These are phyloP conservation scores for Cheilosia soror DNA, from an alignment of 2,888 invertebrate species.

Conservation along the genomic window DNA sequence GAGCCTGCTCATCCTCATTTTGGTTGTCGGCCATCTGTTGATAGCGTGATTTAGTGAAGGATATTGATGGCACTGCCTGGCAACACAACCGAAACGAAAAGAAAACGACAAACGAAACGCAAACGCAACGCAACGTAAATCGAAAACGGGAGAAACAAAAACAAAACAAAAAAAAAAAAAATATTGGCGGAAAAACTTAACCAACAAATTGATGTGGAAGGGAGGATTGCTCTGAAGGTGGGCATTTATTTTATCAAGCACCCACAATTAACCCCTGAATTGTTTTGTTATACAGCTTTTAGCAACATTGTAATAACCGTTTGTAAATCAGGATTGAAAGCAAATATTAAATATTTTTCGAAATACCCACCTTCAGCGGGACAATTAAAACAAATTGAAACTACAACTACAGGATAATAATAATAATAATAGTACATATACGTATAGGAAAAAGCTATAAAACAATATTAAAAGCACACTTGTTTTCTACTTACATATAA, in stretches of 20 bases:
- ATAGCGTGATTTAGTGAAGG: constrained; percentile 84
- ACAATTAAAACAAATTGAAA: constrained; percentile 12
- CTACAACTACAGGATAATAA: constrained; percentile 42
- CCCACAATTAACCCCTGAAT: not conserved
- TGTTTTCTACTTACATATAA: constrained; percentile 70
- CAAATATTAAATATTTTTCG: not conserved
- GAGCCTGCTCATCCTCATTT: constrained; percentile 97
- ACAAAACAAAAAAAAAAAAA: constrained; percentile 27
- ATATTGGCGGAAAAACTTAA: constrained; percentile 49
- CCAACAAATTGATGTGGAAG: constrained; percentile 12
- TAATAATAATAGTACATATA: not conserved
- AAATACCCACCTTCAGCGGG: constrained; percentile 54
- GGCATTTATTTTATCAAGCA: constrained; percentile 20
- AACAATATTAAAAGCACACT: constrained; percentile 57
- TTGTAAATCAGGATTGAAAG: not conserved
- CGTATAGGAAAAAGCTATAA: constrained; percentile 2
- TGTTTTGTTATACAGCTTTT: not conserved
- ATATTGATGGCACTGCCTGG: constrained; percentile 86
- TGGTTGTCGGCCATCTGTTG: constrained; percentile 98
- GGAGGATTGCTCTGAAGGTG: constrained; percentile 39
- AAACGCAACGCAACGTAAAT: constrained; percentile 66
- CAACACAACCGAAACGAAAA: constrained; percentile 85
- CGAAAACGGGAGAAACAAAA: constrained; percentile 63
- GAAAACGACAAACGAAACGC: constrained; percentile 66
- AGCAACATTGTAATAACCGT: not conserved